Evolutionary conservation across 2,113 vertebrate genomes (phyloP).

Genomic region (Danionella cerebrum): DNA sequence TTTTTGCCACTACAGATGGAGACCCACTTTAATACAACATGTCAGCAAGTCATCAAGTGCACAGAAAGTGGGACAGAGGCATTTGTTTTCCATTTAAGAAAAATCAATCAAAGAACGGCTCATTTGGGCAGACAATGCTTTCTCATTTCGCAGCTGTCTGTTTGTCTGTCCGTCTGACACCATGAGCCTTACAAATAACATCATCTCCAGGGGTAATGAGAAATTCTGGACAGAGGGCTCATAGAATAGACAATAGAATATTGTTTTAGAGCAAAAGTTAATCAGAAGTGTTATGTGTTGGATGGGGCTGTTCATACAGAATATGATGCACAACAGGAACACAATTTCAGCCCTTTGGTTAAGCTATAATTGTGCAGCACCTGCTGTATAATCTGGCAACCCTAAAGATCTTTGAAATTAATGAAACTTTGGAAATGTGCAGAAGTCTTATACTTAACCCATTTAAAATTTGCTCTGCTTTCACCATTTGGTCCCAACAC

Average conservation of each 20-base stretch:
- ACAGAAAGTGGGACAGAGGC: conserved; percentile 14
- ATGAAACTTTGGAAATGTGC: too few relatives aligned
- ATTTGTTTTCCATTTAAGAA: conserved; percentile 38
- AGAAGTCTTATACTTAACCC: too few relatives aligned
- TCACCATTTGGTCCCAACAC: too few relatives aligned
- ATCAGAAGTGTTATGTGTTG: conserved; percentile 12
- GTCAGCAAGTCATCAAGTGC: conserved; percentile 12
- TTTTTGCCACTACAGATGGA: conserved; percentile 30
- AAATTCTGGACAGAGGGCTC: conserved; percentile 17
- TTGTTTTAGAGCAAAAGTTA: conserved; percentile 18
- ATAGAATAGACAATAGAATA: background rate
- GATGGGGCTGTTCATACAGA: background rate
- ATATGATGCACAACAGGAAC: background rate
- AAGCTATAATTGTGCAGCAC: conserved; percentile 13
- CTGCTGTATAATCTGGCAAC: conserved; percentile 34
- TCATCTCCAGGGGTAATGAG: conserved; percentile 8
- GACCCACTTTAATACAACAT: conserved; percentile 2
- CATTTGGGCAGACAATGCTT: conserved; percentile 29
- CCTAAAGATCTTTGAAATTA: conserved; percentile 19
- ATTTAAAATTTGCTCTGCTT: too few relatives aligned
- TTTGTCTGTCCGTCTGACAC: background rate
- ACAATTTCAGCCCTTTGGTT: conserved; percentile 4
- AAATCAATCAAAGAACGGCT: conserved; percentile 38
- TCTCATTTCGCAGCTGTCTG: conserved; percentile 6
- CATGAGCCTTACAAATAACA: conserved; percentile 11